These are phyloP conservation scores for Vidua chalybeata DNA, from an alignment of 2,113 vertebrate genomes.

Conservation along the genomic window DNA sequence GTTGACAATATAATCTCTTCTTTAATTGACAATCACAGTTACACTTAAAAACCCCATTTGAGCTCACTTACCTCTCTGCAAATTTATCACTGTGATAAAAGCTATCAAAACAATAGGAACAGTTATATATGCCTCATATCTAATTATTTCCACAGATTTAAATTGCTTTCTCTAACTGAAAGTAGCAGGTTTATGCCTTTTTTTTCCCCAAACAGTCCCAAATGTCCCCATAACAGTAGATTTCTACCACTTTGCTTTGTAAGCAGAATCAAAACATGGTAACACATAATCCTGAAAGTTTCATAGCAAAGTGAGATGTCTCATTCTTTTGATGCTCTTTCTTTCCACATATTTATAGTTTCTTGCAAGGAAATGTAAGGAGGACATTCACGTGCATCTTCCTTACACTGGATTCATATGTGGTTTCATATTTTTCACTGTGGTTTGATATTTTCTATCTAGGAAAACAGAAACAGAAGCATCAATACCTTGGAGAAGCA, in stretches of 20 bases:
- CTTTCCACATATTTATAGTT: not conserved
- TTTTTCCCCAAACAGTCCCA: rapidly evolving
- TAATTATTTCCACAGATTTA: not conserved
- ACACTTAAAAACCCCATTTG: not conserved
- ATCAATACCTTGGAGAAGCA: not conserved
- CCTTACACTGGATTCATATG: not conserved
- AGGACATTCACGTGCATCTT: not conserved
- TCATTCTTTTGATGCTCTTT: not conserved
- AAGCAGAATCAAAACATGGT: not conserved
- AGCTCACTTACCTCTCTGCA: not conserved
- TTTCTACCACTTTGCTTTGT: not conserved
- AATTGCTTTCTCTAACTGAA: not conserved
- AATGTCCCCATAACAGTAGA: not conserved
- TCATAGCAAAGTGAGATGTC: not conserved
- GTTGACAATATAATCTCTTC: conserved; percentile 27
- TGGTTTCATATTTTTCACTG: not conserved
- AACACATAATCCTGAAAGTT: not conserved
- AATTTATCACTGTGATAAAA: not conserved
- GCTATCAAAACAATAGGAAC: not conserved
- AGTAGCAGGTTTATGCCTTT: not conserved
- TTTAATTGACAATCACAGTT: conserved; percentile 50
- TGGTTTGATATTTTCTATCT: not conserved
- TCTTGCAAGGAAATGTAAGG: not conserved
- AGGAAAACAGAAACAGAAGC: not conserved
- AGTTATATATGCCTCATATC: not conserved